Conservation (phyloP, 2,888 invertebrate species). For the Calliphora vomitoria region DNA sequence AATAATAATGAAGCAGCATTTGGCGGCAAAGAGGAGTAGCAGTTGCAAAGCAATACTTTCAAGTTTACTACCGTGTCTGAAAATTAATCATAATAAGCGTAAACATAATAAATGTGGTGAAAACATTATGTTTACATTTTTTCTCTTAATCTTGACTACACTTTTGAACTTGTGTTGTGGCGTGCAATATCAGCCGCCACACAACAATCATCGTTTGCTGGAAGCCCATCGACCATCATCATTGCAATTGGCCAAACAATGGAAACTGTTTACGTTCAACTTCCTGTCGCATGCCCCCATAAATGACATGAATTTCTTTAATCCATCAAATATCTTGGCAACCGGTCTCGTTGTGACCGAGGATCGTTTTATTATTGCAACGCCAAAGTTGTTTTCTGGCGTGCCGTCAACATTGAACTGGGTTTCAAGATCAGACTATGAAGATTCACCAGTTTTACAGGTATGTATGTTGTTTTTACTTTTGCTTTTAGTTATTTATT, state of each 20-base stretch:
- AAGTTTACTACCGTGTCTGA: slow-evolving; percentile 49
- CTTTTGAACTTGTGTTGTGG: slow-evolving; percentile 70
- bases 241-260: slow-evolving; percentile 89
- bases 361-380: slow-evolving; percentile 90
- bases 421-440: slow-evolving; percentile 88
- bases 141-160: slow-evolving; percentile 49
- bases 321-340: slow-evolving; percentile 90
- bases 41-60: slow-evolving; percentile 14
- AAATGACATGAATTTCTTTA: slow-evolving; percentile 85
- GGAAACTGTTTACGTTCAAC: slow-evolving; percentile 89
- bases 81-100: slow-evolving; percentile 53
- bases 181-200: slow-evolving; percentile 60
- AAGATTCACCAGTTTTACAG: slow-evolving; percentile 89
- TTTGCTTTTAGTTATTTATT: neutral
- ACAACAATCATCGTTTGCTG: slow-evolving; percentile 58
- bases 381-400: slow-evolving; percentile 90
- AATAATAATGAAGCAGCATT: slow-evolving; percentile 35
- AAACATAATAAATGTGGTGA: slow-evolving; percentile 33
- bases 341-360: slow-evolving; percentile 91
- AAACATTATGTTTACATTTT: slow-evolving; percentile 63
- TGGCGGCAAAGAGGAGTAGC: slow-evolving; percentile 4
- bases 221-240: slow-evolving; percentile 51
- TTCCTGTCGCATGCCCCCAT: slow-evolving; percentile 87
- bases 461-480: slow-evolving; percentile 80
- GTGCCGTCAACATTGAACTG: slow-evolving; percentile 91